A percentile compares a stretch with the other conserved stretches of the same genome.
Evolutionary conservation across 1,140 invertebrate species (phyloP).

Genomic region (Neodiprion pinetum): DNA sequence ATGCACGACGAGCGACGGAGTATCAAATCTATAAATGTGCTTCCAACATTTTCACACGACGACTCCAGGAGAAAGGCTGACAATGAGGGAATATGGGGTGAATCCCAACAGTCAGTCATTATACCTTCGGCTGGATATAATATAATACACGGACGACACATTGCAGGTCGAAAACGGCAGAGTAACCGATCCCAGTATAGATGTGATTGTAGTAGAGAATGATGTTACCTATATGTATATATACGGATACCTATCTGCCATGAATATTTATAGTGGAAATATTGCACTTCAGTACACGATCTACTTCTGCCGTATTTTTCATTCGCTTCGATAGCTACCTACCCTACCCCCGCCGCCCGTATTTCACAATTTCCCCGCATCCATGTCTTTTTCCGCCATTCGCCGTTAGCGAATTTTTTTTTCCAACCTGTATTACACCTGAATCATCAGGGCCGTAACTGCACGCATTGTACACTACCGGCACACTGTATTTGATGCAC

Average conservation of each 20-base stretch:
- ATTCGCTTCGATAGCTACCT: not conserved
- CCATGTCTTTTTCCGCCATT: constrained; percentile 16
- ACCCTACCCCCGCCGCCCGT: not conserved
- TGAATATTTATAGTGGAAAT: constrained; percentile 23
- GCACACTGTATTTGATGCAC: not conserved
- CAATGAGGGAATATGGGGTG: too few relatives aligned
- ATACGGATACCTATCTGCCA: not conserved
- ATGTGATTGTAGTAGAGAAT: not conserved
- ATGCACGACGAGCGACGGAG: too few relatives aligned
- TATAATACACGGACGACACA: not conserved
- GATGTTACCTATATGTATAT: not conserved
- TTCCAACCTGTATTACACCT: not conserved
- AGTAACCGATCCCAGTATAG: not conserved
- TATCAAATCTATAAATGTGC: too few relatives aligned
- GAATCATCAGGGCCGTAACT: not conserved
- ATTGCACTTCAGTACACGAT: constrained; percentile 39
- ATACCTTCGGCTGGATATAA: too few relatives aligned
- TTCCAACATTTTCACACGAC: too few relatives aligned
- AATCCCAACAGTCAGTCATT: too few relatives aligned
- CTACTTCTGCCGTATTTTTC: constrained; percentile 42
- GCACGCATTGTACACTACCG: not conserved
- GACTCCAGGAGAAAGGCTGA: too few relatives aligned
- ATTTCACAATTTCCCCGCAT: constrained; percentile 13
- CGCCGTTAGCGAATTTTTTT: not conserved
- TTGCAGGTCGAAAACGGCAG: not conserved